Evolutionary conservation across 2,888 invertebrate genomes (phyloP).

Genomic region (Lycophotia porphyrea): DNA sequence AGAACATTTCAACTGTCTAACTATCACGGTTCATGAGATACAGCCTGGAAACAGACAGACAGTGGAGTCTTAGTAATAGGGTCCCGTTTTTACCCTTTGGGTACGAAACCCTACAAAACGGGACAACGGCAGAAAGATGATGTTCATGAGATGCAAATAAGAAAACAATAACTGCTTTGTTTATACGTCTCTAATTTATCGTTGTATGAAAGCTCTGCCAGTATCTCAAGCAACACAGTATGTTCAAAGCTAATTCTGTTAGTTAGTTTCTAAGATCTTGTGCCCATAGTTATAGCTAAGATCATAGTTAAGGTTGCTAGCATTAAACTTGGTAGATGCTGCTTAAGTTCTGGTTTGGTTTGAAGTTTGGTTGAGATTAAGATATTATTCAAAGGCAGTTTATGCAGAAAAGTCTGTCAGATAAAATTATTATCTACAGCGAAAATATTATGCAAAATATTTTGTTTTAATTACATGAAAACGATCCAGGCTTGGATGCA

Average conservation of each 20-base stretch:
- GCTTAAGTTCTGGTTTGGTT: conserved; percentile 7
- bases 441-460: background rate
- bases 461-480: background rate
- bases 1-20: no score
- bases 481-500: background rate
- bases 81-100: no score
- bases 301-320: conserved; percentile 15
- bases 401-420: background rate
- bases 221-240: background rate
- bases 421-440: background rate
- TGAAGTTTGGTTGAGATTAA: conserved; percentile 14
- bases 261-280: conserved; percentile 42
- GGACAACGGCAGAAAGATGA: background rate
- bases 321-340: conserved; percentile 30
- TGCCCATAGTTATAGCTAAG: conserved; percentile 16
- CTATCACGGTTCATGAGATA: no score
- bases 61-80: no score
- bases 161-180: background rate
- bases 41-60: no score
- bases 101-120: no score
- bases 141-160: no score
- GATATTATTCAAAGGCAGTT: background rate
- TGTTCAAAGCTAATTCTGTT: background rate
- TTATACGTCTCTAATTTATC: background rate
- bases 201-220: background rate